Evolutionary conservation across 2,113 vertebrate species (phyloP), one percentile per base, ranked within the genome.

Genomic region (Rhea pennata): DNA sequence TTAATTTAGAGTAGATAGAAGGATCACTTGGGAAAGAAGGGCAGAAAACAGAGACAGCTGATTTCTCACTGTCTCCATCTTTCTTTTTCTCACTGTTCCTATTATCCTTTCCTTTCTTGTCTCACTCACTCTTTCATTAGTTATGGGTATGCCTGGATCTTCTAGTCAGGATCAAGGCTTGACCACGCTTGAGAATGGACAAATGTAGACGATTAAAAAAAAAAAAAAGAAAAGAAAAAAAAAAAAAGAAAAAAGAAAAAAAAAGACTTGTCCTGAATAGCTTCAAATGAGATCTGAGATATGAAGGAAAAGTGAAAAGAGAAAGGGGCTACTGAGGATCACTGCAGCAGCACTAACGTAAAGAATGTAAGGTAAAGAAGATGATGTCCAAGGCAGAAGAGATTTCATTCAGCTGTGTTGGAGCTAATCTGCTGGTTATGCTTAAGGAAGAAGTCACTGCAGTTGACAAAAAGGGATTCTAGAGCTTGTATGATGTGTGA

Each of bases 1-100:
- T 95, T 96, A 97, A 97, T 97, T 97, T 97, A 92, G 80, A 97
- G 54, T 51, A 92, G 81, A 82, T 70, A 93, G 91, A 96, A 95
- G 17, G 44, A 95, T 95, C 94, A 94, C 83, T 61, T 93, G 82
- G 74, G 86, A 92, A 84, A 93, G 82, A 86, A 82, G 40, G 78
- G 48, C 36, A 89, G 58, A 93, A 95, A 95, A 62, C 36, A 92
- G 83, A 92, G 66, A 83, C 36, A 84, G 74, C 11, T 56, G 88
- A 95, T 96, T 96, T 93, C 90, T 94, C 91, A 88, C 29, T 84
- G 71, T 90, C 59, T 93, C 78, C 61, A 71, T 95, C 76, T 93
- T 91, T 94, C 84, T 94, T 92, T 31, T 29, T 84, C 54, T 94
- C 46, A 20, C 72, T 59, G 42, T 69, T 92, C 62, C 10, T 91